These are phyloP conservation scores for Palythoa grandis DNA, from an alignment of 92 coral and sea anemone species.

Conservation along the genomic window DNA sequence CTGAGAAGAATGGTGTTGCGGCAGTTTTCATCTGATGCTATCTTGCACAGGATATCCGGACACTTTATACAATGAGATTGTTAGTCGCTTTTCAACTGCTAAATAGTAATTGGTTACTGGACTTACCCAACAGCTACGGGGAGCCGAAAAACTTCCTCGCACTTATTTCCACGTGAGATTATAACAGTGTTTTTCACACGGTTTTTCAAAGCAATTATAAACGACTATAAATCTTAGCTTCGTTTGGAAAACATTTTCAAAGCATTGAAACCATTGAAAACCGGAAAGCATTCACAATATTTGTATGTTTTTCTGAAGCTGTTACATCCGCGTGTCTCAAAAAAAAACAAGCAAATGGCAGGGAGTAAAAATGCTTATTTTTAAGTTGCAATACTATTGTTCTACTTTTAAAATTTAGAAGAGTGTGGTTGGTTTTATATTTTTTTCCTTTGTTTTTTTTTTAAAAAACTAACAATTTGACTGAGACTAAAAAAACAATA, in stretches of 20 bases:
- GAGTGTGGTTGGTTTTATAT: not conserved
- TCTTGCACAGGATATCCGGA: conserved; percentile 47
- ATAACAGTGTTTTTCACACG: conserved; percentile 41
- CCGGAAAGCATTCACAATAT: not conserved
- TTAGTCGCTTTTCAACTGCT: conserved; percentile 27
- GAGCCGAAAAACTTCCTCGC: conserved; percentile 24
- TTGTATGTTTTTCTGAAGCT: not conserved
- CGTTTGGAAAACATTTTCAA: not conserved
- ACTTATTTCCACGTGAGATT: conserved; percentile 16
- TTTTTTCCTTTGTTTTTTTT: not conserved
- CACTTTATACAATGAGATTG: conserved; percentile 1
- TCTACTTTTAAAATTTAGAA: not conserved
- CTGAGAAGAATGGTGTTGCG: conserved; percentile 18
- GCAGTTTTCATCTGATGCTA: conserved; percentile 32
- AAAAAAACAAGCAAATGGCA: not conserved
- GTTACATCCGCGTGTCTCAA: not conserved
- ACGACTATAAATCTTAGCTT: not conserved
- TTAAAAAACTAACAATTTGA: too few species aligned
- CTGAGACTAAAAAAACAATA: too few species aligned
- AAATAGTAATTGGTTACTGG: conserved; percentile 34
- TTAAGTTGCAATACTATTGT: not conserved
- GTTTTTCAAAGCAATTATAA: conserved; percentile 1
- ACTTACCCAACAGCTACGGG: conserved; percentile 20
- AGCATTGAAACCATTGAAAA: not conserved
- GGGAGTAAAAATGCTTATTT: not conserved